Percentiles rank a stretch among this genome's conserved stretches.
Conservation (phyloP, 2,113 vertebrate genomes). For the Rhinolophus ferrumequinum region DNA sequence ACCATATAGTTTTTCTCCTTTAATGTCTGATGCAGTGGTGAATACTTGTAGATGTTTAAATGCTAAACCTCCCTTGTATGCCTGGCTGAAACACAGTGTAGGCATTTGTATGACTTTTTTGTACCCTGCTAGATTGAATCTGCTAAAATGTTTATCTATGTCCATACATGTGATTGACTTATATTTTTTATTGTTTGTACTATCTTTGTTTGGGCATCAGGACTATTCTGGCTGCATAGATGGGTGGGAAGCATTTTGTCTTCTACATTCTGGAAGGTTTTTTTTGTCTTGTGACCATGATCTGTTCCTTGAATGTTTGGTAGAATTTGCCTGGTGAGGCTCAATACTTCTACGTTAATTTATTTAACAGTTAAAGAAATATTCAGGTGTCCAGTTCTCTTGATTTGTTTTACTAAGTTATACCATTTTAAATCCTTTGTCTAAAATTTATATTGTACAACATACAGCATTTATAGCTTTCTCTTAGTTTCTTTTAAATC, state of each 20-base stretch:
- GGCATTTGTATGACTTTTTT: background rate
- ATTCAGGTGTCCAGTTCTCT: background rate
- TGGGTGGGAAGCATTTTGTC: background rate
- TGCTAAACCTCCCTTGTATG: background rate
- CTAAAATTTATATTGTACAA: background rate
- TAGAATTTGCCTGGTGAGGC: background rate
- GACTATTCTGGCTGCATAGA: background rate
- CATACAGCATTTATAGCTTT: background rate
- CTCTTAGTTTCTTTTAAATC: background rate
- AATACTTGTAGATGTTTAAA: background rate
- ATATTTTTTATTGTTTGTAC: background rate
- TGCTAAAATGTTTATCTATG: background rate
- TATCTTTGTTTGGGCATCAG: background rate
- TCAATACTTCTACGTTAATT: background rate
- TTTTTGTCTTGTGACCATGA: background rate
- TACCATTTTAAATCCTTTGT: background rate
- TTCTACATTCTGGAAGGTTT: background rate
- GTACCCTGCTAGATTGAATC: background rate
- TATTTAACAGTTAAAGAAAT: background rate
- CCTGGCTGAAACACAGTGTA: background rate
- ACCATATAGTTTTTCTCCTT: background rate
- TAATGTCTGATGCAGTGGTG: no score
- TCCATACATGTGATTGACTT: background rate
- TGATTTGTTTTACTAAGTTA: background rate
- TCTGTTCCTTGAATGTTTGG: background rate